Evolutionary conservation across 2,797 vertebrate species (phyloP), one percentile per base, ranked within the genome.

Genomic region (Mus spretus): DNA sequence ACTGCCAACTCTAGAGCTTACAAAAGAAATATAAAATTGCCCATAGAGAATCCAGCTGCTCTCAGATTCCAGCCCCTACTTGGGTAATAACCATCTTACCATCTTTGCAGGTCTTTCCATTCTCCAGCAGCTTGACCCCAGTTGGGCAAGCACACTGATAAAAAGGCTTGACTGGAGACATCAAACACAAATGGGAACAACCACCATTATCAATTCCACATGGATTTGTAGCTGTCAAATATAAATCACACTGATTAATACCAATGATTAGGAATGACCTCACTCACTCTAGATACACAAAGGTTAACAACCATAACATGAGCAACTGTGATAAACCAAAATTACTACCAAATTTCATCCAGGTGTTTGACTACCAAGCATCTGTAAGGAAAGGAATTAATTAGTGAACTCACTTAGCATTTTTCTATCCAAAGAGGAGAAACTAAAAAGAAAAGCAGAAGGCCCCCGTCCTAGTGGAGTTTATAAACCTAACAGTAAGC

Each of bases 111-210:
- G 99, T 99, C 98, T 98, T 99, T 89, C 98, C 98, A 98, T 99
- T 99, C 91, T 99, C 99, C 94, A 99, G 98, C 96, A 99, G 99
- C 98, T 99, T 99, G 94, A 99, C 99, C 9, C 99, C 99, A 1
- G 99, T 99, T 93, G 99, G 99, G 98, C 99, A 99, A 94, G 99
- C 99, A 96, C 99, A 99, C 96, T 99, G 99, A 97, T 99, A 99
- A 98, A 98, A 99, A 17, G 99, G 99, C 96, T 98, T 98, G 93
- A 97, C 84, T 9, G 99, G 99, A 77, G 99, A 99, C 98, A 99
- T 99, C 98, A 99, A 99, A 97, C 99, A 99, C 96, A 99, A 99
- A 97, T 99, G 99, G 95, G 99, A 99, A 98, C 99, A 99, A 79
- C 99, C 99, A 70, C 99, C 99, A 57, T 99, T 99, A 97, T 98